Evolutionary conservation across 2,797 vertebrate species (phyloP).

Genomic region (Poecilia picta): DNA sequence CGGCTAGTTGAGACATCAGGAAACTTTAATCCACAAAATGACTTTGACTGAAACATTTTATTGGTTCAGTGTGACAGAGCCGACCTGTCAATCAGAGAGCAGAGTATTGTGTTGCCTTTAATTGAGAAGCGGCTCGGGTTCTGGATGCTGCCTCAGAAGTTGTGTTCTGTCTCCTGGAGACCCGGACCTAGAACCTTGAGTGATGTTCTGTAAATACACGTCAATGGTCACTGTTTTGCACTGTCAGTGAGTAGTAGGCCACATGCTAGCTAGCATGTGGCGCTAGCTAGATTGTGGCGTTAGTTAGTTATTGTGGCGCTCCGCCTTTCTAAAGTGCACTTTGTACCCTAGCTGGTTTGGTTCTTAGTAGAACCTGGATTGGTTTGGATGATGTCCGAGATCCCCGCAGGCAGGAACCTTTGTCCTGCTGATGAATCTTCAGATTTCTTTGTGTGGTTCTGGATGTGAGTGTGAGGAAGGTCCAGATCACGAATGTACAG

Average conservation of each 20-base stretch:
- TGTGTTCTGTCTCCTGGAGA: neutral
- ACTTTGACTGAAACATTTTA: neutral
- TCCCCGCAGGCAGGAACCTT: neutral
- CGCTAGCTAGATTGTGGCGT: slow-evolving; percentile 40
- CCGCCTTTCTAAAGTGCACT: slow-evolving; percentile 63
- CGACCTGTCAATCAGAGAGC: neutral
- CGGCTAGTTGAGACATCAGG: too few species aligned
- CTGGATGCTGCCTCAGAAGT: neutral
- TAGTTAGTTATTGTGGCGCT: slow-evolving; percentile 20
- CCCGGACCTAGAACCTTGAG: neutral
- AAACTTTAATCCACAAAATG: too few species aligned
- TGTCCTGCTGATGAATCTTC: neutral
- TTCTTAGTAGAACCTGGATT: neutral
- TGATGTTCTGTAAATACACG: neutral
- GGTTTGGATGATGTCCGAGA: neutral
- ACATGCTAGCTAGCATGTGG: slow-evolving; percentile 79
- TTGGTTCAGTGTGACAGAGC: neutral
- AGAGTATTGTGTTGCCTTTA: neutral
- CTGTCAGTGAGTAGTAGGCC: slow-evolving; percentile 64
- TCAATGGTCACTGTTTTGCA: slow-evolving; percentile 66
- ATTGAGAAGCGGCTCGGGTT: neutral
- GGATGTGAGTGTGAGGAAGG: slow-evolving; percentile 9
- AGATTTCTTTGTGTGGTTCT: neutral
- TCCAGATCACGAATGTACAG: slow-evolving; percentile 60
- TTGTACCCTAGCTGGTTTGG: neutral